These are phyloP conservation scores for Pseudopodoces humilis DNA, from an alignment of 2,113 vertebrate species.

Conservation along the genomic window DNA sequence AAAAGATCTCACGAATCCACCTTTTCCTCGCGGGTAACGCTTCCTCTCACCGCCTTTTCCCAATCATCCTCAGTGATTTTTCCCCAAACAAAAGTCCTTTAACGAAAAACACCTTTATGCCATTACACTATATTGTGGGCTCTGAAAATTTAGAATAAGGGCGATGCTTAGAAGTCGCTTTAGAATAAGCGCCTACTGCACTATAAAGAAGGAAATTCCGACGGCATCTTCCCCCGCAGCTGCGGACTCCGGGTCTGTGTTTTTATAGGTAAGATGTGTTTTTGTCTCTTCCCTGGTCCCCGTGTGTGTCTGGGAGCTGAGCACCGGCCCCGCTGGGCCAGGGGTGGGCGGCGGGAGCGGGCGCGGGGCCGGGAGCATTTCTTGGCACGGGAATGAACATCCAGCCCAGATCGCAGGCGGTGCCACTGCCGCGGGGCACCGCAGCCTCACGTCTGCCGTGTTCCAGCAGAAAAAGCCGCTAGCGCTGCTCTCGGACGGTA, in stretches of 20 bases:
- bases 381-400: neutral
- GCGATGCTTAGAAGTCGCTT: neutral
- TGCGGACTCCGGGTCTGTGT: neutral
- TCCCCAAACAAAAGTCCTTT: constrained; percentile 78
- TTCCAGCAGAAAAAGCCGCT: neutral
- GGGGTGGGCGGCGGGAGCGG: neutral
- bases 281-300: neutral
- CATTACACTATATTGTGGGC: constrained; percentile 79
- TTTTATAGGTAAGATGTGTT: neutral
- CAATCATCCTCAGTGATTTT: constrained; percentile 38
- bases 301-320: neutral
- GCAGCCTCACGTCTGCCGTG: neutral
- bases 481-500: fast-evolving
- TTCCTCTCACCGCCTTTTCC: neutral
- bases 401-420: fast-evolving
- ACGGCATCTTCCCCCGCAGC: constrained; percentile 34
- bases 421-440: neutral
- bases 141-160: constrained; percentile 88
- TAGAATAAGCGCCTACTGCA: constrained; percentile 80
- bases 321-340: neutral
- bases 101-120: constrained; percentile 87
- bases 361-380: neutral
- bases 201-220: constrained; percentile 75
- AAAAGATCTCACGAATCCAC: neutral
- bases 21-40: neutral